Conservation (phyloP, 2,797 vertebrate species). For the Gymnopithys bicolor region DNA sequence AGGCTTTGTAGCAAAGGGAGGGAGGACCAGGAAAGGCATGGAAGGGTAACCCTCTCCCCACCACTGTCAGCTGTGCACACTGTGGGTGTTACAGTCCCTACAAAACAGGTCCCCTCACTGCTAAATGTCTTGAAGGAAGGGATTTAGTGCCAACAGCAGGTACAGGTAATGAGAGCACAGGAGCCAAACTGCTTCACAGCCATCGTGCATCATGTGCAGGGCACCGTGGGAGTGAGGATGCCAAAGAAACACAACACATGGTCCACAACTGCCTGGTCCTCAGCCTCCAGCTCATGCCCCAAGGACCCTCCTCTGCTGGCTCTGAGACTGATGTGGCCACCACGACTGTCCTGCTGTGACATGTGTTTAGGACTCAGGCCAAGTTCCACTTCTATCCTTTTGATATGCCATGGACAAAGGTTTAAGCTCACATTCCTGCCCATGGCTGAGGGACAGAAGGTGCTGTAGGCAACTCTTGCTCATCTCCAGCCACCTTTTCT, state of each 20-base stretch:
- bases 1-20: not conserved
- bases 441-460: not conserved
- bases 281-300: not conserved
- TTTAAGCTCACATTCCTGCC: constrained; percentile 6
- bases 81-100: not conserved
- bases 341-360: not conserved
- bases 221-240: accelerated
- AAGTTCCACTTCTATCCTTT: not conserved
- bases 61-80: not conserved
- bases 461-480: not conserved
- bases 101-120: not conserved
- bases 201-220: accelerated
- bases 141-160: not conserved
- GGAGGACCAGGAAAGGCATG: not conserved
- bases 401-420: not conserved
- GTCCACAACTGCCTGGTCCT: not conserved
- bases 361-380: not conserved
- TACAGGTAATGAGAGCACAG: not conserved
- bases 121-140: not conserved
- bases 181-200: not conserved
- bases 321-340: not conserved
- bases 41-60: not conserved
- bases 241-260: not conserved
- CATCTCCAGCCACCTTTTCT: not conserved
- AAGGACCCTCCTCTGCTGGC: not conserved